Evolutionary conservation across 2,888 invertebrate genomes (phyloP).

Genomic region (Nasonovia ribisnigri): DNA sequence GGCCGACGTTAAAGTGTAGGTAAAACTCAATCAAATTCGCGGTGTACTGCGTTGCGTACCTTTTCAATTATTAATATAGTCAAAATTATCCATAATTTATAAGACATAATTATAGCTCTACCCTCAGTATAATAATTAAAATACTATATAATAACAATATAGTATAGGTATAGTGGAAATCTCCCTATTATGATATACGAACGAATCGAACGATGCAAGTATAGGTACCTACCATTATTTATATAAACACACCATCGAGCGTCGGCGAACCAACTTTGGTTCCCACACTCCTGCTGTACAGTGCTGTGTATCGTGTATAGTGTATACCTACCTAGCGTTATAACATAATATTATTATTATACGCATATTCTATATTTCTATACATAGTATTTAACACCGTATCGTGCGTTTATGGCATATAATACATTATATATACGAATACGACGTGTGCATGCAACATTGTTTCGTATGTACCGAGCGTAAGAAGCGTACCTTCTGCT

Average conservation of each 20-base stretch:
- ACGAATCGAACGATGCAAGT: neutral
- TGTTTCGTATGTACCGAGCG: neutral
- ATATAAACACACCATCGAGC: neutral
- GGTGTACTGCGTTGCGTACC: neutral
- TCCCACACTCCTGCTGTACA: neutral
- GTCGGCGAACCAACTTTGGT: neutral
- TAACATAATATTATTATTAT: neutral
- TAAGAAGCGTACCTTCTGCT: neutral
- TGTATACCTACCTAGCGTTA: neutral
- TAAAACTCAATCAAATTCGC: neutral
- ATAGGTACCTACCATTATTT: neutral
- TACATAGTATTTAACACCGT: neutral
- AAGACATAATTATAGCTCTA: neutral
- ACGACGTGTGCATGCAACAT: neutral
- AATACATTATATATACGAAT: neutral
- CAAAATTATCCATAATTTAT: neutral
- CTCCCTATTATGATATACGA: neutral
- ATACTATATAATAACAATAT: neutral
- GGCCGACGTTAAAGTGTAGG: neutral
- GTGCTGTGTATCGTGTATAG: neutral
- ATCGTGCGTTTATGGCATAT: neutral
- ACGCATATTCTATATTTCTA: neutral
- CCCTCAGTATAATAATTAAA: neutral
- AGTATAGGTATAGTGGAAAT: neutral
- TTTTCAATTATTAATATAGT: neutral